Evolutionary conservation across 1,140 invertebrate species (phyloP), one percentile per base, ranked within the genome.

Genomic region (Calliopsis andreniformis): DNA sequence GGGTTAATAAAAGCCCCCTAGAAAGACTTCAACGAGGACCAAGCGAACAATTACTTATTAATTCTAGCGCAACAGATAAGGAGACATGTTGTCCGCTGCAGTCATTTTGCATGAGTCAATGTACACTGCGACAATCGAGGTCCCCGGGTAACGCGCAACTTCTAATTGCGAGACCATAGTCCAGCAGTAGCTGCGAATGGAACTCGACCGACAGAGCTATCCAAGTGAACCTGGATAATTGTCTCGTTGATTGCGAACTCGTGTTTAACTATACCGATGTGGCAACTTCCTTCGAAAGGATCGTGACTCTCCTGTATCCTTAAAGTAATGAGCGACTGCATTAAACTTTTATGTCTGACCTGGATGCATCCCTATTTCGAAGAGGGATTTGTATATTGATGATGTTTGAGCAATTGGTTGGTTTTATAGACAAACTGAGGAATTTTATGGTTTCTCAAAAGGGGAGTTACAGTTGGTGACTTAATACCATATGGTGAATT

Each of bases 11-110:
- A 68, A 43, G 14, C 7, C 10, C 35, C 25, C 25, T 18, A 12
- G 42, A 32, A 59, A 32, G 39, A 7, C 14, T n/a, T 10, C 18
- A 12, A 18, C 16, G 23, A 43, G 30, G n/a, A 20, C 18, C 12
- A 12, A 73, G 49, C 23, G 30, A 80, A 78, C 75, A 78, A 71
- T 71, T 30, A 30, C 68, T 71, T 49, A 47, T 80, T 80, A 81
- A 35, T 75, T 35, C 45, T 28, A 25, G 25, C 8, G 25, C 51
- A n/a, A 42, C 61, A 47, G 35, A 79, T 59, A 62, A 62, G 55
- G 45, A 49, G 43, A 42, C 12, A 62, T 32, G 20, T 20, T 23
- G 59, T 58, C 39, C 42, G n/a, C 49, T 12, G 35, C 59, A 49
- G 32, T 53, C 43, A 49, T 49, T 75, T 79, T 55, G 42, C 42